Conservation (phyloP, 2,113 vertebrate genomes). For the Nematolebias whitei region DNA sequence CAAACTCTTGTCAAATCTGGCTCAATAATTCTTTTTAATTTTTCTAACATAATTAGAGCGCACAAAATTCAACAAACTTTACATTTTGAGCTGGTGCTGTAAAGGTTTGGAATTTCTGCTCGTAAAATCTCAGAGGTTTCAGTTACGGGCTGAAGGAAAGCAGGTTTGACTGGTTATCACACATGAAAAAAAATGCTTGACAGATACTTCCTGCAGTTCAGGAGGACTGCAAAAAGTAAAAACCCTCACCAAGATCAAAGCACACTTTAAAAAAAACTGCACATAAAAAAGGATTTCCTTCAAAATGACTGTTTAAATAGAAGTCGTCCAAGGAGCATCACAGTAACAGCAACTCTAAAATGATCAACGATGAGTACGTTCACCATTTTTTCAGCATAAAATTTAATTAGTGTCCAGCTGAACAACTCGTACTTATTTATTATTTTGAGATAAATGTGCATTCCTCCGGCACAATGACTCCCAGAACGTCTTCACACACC, state of each 20-base stretch:
- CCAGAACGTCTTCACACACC: slow-evolving; percentile 50
- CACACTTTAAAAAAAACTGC: not conserved
- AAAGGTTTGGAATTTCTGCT: slow-evolving; percentile 10
- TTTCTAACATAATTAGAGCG: no score
- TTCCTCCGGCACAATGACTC: slow-evolving; percentile 49
- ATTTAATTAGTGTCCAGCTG: slow-evolving; percentile 11
- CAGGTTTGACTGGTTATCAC: slow-evolving; percentile 62
- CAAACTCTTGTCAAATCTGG: no score
- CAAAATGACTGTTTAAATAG: not conserved
- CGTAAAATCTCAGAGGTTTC: slow-evolving; percentile 12
- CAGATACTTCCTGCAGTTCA: slow-evolving; percentile 41
- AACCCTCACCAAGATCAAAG: slow-evolving; percentile 1
- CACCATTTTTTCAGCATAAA: not conserved
- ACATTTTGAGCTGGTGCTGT: slow-evolving; percentile 4
- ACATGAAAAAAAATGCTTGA: slow-evolving; percentile 41
- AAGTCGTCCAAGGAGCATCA: not conserved
- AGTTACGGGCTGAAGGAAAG: slow-evolving; percentile 51
- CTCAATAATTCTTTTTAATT: no score
- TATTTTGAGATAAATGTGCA: slow-evolving; percentile 58
- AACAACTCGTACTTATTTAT: slow-evolving; percentile 38
- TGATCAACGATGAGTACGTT: not conserved
- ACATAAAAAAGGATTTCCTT: not conserved
- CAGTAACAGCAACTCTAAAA: not conserved
- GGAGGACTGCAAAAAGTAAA: slow-evolving; percentile 5
- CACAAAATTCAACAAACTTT: not conserved